These are phyloP conservation scores for Drosophila tanythrix DNA, from an alignment of 2,888 invertebrate genomes.

Conservation along the genomic window DNA sequence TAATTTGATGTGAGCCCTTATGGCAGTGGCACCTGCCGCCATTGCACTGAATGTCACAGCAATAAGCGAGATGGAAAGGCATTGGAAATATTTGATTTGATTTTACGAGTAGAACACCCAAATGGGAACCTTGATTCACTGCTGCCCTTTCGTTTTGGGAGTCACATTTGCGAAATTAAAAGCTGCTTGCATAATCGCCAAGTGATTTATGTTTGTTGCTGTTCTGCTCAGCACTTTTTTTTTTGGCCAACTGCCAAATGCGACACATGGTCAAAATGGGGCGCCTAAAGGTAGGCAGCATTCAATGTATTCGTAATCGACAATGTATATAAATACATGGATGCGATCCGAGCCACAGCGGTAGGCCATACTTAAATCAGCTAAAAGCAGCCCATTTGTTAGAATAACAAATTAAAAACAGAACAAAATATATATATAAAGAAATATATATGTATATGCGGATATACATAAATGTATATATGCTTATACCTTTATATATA, in stretches of 20 bases:
- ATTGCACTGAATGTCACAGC: slow-evolving; percentile 1
- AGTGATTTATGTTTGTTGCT: slow-evolving; percentile 51
- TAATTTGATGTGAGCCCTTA: slow-evolving; percentile 63
- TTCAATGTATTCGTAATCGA: slow-evolving; percentile 4
- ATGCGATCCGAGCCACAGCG: slow-evolving; percentile 19
- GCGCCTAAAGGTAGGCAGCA: slow-evolving; percentile 39
- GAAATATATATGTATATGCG: background rate
- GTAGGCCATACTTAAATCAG: slow-evolving; percentile 1
- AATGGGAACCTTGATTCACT: slow-evolving; percentile 54
- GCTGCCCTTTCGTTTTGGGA: slow-evolving; percentile 11
- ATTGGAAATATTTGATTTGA: slow-evolving; percentile 51
- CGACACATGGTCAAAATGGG: slow-evolving; percentile 42
- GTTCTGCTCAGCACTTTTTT: slow-evolving; percentile 11
- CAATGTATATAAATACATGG: slow-evolving; percentile 3
- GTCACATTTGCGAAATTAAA: slow-evolving; percentile 74
- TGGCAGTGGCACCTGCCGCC: slow-evolving; percentile 54
- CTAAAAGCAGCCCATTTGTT: background rate
- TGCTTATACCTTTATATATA: background rate
- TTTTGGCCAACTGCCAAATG: slow-evolving; percentile 69
- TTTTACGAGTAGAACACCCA: slow-evolving; percentile 49
- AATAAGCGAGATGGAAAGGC: slow-evolving; percentile 2
- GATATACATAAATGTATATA: background rate
- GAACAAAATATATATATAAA: background rate
- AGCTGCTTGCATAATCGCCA: slow-evolving; percentile 70
- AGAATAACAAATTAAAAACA: background rate